Evolutionary conservation across 2,888 invertebrate genomes (phyloP).

Genomic region (Patella depressa): DNA sequence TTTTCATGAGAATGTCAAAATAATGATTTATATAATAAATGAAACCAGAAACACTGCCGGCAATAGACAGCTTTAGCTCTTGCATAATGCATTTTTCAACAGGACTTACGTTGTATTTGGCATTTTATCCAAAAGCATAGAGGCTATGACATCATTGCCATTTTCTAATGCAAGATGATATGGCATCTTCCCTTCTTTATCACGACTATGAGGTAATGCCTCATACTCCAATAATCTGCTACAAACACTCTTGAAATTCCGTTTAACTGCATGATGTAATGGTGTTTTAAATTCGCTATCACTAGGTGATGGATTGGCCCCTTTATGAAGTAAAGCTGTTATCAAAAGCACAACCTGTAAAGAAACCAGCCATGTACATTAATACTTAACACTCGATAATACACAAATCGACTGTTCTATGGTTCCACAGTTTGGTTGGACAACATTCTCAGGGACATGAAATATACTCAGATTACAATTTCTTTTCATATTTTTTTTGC

Average conservation of each 20-base stretch:
- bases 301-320: conserved; percentile 52
- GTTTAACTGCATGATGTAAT: conserved; percentile 55
- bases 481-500: too few species aligned
- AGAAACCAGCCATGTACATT: too few species aligned
- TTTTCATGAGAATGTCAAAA: too few species aligned
- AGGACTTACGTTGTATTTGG: conserved; percentile 51
- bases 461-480: too few species aligned
- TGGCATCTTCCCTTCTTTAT: conserved; percentile 47
- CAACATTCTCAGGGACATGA: too few species aligned
- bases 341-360: conserved; percentile 53
- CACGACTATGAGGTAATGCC: conserved; percentile 53
- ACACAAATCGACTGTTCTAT: too few species aligned
- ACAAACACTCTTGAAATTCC: conserved; percentile 53
- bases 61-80: too few species aligned
- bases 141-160: conserved; percentile 55
- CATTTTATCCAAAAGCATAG: conserved; percentile 54
- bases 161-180: conserved; percentile 53
- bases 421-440: too few species aligned
- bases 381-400: too few species aligned
- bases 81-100: background rate
- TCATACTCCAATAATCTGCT: conserved; percentile 56
- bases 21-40: too few species aligned
- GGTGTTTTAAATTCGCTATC: conserved; percentile 50
- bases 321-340: conserved; percentile 56
- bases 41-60: too few species aligned